Evolutionary conservation across 2,888 invertebrate genomes (phyloP).

Genomic region (Cactoblastis cactorum): DNA sequence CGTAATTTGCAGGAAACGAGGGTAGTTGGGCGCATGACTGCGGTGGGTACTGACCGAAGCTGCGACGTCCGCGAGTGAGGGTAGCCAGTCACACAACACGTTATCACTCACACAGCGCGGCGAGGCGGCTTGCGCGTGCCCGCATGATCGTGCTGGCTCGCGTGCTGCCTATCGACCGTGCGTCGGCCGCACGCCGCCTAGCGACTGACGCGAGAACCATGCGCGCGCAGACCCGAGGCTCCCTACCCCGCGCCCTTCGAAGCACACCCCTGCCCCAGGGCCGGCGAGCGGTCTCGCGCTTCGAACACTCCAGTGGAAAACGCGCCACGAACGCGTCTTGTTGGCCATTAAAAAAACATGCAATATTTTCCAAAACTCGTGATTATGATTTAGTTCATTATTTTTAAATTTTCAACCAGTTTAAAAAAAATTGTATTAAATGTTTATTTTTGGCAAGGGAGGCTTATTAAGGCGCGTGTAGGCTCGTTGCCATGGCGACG

Average conservation of each 20-base stretch:
- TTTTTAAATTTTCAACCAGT: not conserved
- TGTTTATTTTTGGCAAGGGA: slow-evolving; percentile 71
- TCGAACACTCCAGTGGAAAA: slow-evolving; percentile 27
- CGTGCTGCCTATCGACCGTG: slow-evolving; percentile 71
- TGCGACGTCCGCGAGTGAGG: slow-evolving; percentile 32
- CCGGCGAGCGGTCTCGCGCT: slow-evolving; percentile 15
- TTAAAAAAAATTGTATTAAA: slow-evolving; percentile 28
- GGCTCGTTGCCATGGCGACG: slow-evolving; percentile 62
- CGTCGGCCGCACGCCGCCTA: slow-evolving; percentile 67
- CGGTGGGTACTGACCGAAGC: slow-evolving; percentile 48
- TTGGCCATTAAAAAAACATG: not conserved
- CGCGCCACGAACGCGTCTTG: slow-evolving; percentile 25
- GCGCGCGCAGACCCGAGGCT: slow-evolving; percentile 65
- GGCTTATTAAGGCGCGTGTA: slow-evolving; percentile 56
- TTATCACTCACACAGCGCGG: slow-evolving; percentile 56
- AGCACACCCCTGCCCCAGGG: slow-evolving; percentile 22
- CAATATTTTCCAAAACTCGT: not conserved
- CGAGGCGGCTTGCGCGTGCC: slow-evolving; percentile 51
- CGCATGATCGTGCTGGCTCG: slow-evolving; percentile 59
- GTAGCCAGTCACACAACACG: slow-evolving; percentile 38
- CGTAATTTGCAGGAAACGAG: slow-evolving; percentile 1
- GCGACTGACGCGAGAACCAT: slow-evolving; percentile 63
- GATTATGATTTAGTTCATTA: not conserved
- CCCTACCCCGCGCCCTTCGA: slow-evolving; percentile 33
- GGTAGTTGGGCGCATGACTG: slow-evolving; percentile 2